Evolutionary conservation across 2,888 invertebrate genomes (phyloP), one percentile per base, ranked within the genome.

Genomic region (Drosophila siamana): DNA sequence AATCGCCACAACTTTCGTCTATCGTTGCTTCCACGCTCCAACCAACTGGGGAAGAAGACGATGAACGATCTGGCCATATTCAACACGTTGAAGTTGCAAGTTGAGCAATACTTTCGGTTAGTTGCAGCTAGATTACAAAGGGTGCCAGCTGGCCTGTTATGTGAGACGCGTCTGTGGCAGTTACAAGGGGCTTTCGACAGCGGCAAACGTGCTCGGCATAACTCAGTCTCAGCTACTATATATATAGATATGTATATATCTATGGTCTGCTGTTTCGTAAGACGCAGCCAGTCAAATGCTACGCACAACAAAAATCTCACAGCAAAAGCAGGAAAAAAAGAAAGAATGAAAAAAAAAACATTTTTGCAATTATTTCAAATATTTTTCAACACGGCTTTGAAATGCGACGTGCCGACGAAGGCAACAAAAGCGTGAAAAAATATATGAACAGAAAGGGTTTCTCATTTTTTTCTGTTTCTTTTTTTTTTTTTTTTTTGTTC

Each of bases 291-390:
- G 30, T n/a, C n/a, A 40, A 1, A 28, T 8, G 43, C 33, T 24
- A 48, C 50, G 50, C 51, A 56, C 55, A 41, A 33, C 16, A 44
- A 60, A 16, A 51, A 57, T 56, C 55, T 36, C 63, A 47, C 26
- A 28, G 26, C 5, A 9, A 16, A 5, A 15, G 3, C 15, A 6
- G 3, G 22, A 8, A 36, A n/a, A 13, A 5, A 8, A 26, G 28
- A 3, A 13, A 13, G 19, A 13, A 13, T 13, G 26, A 51, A 40
- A 70, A 13, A 13, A 22, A 40, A 51, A 40, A 70, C 78, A 82
- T 82, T 88, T 84, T 86, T 80, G 80, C 88, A 84, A 84, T 84
- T 84, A 84, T 84, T 84, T 88, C 77, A 84, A 86, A 88, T 88
- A 84, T 84, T 84, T 84, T 84, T 84, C 83, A 84, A 86, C 83